Evolutionary conservation across 2,888 invertebrate genomes (phyloP).

Genomic region (Tinea semifulvella): DNA sequence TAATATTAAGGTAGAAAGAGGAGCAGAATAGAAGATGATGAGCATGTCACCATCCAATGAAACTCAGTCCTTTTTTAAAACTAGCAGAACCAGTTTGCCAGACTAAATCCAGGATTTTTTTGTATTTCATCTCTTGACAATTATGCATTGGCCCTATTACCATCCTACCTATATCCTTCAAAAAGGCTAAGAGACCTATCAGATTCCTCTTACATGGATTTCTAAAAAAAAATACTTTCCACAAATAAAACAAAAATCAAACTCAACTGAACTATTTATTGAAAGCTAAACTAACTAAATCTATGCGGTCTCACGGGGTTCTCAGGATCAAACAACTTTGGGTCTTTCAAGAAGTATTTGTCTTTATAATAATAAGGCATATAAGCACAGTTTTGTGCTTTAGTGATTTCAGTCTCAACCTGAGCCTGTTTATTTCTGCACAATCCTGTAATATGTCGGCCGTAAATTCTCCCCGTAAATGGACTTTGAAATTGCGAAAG

Average conservation of each 20-base stretch:
- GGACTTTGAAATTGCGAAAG: conserved; percentile 96
- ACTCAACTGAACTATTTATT: conserved; percentile 15
- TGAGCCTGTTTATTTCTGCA: conserved; percentile 82
- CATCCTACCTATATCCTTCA: no score
- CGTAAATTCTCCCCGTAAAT: conserved; percentile 92
- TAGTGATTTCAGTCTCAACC: conserved; percentile 77
- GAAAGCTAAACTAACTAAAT: conserved; percentile 57
- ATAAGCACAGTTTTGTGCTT: conserved; percentile 80
- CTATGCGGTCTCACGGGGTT: conserved; percentile 82
- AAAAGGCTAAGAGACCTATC: no score
- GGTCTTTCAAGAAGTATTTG: conserved; percentile 83
- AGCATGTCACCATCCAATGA: no score
- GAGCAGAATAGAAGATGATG: no score
- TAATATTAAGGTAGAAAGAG: no score
- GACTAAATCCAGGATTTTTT: no score
- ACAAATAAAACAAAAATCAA: conserved; percentile 17
- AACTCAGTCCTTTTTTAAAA: no score
- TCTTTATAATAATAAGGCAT: conserved; percentile 88
- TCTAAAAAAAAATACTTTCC: no score
- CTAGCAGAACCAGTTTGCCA: no score
- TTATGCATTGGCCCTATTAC: no score
- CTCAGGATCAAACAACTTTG: conserved; percentile 89
- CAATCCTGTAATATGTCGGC: conserved; percentile 92
- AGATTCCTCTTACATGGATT: no score
- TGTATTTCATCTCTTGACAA: no score